A percentile compares a stretch with the other conserved stretches of the same genome.
phyloP scores from a whole-genome alignment of 37 sponge, comb jelly and placozoan genomes.

The Lycopodina hypogea region DNA sequence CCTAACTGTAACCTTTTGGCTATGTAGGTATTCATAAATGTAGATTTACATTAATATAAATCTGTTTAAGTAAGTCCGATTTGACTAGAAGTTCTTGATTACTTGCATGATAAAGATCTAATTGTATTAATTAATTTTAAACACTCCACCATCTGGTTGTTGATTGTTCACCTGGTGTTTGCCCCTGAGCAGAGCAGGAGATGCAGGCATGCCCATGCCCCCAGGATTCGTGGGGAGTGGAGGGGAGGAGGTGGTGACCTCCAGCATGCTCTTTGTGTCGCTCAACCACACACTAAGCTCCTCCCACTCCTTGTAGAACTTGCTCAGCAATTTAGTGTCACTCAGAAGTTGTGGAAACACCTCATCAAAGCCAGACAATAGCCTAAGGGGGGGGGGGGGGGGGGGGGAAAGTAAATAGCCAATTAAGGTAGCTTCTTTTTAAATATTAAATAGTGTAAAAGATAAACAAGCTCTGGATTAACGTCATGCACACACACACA shows the following conservation, averaged over 20 bases:
- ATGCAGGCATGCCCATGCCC: background rate
- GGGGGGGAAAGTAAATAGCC: background rate
- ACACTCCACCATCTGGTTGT: too few relatives aligned
- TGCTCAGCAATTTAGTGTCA: slow-evolving; percentile 3
- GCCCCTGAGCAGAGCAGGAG: slow-evolving; percentile 11
- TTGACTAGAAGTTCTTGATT: too few relatives aligned
- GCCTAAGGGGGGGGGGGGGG: background rate
- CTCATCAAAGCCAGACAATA: background rate
- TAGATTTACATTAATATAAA: too few relatives aligned
- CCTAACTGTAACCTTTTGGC: too few relatives aligned
- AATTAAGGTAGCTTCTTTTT: too few relatives aligned
- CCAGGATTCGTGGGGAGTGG: background rate
- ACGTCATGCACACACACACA: too few relatives aligned
- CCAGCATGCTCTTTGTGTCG: slow-evolving; percentile 25
- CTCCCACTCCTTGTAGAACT: slow-evolving; percentile 25
- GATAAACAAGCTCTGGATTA: too few relatives aligned
- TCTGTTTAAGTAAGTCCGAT: too few relatives aligned
- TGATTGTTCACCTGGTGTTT: slow-evolving; percentile 24
- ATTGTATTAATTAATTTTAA: too few relatives aligned
- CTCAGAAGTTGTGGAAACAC: background rate
- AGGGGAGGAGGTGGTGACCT: background rate
- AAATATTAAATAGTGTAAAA: too few relatives aligned
- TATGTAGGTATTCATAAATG: too few relatives aligned
- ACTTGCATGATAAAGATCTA: too few relatives aligned
- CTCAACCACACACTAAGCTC: slow-evolving; percentile 24